Conservation (phyloP, 2,888 invertebrate species). For the Rhorus exstirpatorius region DNA sequence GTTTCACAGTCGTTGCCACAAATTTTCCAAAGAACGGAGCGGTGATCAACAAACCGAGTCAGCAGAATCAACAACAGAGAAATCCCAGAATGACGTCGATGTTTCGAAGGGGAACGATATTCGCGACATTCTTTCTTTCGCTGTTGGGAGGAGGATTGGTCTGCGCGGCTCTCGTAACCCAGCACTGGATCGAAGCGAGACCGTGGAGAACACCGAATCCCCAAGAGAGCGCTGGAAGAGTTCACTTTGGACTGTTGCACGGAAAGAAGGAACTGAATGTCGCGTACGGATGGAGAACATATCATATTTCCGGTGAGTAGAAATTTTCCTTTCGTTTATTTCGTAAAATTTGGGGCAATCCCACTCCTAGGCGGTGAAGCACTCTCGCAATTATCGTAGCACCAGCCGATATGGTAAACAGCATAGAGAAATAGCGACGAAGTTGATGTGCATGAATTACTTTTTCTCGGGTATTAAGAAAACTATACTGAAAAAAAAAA, state of each 20-base stretch:
- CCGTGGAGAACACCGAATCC: constrained; percentile 90
- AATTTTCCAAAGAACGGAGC: constrained; percentile 72
- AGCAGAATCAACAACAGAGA: constrained; percentile 66
- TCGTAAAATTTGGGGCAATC: not conserved
- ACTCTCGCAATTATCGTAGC: too few species aligned
- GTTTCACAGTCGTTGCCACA: constrained; percentile 69
- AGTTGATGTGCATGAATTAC: too few species aligned
- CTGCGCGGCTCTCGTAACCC: constrained; percentile 93
- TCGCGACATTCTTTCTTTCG: constrained; percentile 93
- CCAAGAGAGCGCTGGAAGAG: constrained; percentile 90
- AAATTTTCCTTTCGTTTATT: not conserved
- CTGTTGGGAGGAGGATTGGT: constrained; percentile 92
- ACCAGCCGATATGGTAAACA: too few species aligned
- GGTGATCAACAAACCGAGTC: constrained; percentile 60
- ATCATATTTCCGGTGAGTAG: constrained; percentile 92
- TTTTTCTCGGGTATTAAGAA: too few species aligned
- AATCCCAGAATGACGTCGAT: constrained; percentile 85
- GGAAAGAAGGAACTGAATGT: constrained; percentile 94
- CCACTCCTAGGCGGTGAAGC: too few species aligned
- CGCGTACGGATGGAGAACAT: constrained; percentile 93
- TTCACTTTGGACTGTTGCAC: constrained; percentile 95
- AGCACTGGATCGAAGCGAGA: constrained; percentile 93
- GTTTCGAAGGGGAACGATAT: constrained; percentile 92
- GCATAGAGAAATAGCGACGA: too few species aligned
- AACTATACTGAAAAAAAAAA: too few species aligned